Percentiles rank a stretch among this genome's conserved stretches.
These are phyloP conservation scores for Microvelia longipes DNA, from an alignment of 1,140 invertebrate species.

Conservation along the genomic window DNA sequence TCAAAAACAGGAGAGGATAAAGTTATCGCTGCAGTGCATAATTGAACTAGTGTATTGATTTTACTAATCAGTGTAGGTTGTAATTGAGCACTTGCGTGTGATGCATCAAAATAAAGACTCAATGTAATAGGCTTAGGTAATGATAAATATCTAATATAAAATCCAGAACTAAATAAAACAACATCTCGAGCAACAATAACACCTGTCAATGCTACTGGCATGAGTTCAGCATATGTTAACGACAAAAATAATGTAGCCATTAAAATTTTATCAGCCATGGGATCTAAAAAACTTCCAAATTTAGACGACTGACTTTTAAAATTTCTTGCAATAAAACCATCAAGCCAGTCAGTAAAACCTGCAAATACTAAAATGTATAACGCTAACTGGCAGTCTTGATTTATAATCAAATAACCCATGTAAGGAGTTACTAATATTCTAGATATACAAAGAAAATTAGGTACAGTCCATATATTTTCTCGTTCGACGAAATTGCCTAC, in stretches of 20 bases:
- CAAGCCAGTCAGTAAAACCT: constrained; percentile 73
- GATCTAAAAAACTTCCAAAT: constrained; percentile 89
- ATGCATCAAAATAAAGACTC: constrained; percentile 75
- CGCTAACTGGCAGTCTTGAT: constrained; percentile 55
- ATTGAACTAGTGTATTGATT: constrained; percentile 80
- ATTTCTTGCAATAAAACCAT: constrained; percentile 89
- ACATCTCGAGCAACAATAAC: constrained; percentile 74
- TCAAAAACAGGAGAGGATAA: constrained; percentile 69
- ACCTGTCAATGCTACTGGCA: constrained; percentile 70
- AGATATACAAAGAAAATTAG: constrained; percentile 72
- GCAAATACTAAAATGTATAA: constrained; percentile 59
- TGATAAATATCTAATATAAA: constrained; percentile 78
- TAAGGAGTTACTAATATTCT: constrained; percentile 72
- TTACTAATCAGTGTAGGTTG: constrained; percentile 84
- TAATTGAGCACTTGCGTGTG: constrained; percentile 76
- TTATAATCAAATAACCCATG: constrained; percentile 63
- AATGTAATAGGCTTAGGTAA: constrained; percentile 81
- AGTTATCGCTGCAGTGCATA: constrained; percentile 60
- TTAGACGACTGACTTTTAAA: constrained; percentile 81
- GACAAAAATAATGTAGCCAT: constrained; percentile 76
- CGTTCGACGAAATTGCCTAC: constrained; percentile 36
- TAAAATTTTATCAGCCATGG: constrained; percentile 91
- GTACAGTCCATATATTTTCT: constrained; percentile 85
- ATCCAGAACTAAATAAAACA: constrained; percentile 60
- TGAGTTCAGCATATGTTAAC: constrained; percentile 65